phyloP scores from a whole-genome alignment of 2,797 vertebrate species.

The Sebastes glaucus region DNA sequence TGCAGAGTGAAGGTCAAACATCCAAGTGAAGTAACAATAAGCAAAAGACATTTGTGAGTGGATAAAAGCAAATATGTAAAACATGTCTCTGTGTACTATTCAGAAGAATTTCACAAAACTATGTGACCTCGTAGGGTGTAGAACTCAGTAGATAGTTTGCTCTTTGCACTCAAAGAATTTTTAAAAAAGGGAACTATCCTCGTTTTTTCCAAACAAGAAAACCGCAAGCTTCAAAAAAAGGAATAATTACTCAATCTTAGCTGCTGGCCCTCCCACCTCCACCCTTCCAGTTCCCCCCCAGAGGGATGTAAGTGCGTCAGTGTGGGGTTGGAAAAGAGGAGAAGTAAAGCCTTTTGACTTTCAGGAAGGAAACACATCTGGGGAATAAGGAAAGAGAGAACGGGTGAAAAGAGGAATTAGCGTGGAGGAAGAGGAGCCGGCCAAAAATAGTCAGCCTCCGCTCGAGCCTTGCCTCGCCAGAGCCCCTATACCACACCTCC shows the following conservation, averaged over 20 bases:
- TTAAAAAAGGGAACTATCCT: conserved; percentile 54
- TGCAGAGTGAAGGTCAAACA: conserved; percentile 3
- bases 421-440: conserved; percentile 71
- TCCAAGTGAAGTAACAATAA: neutral
- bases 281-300: conserved; percentile 65
- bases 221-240: conserved; percentile 76
- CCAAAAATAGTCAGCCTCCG: conserved; percentile 77
- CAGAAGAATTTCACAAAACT: neutral
- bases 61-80: neutral
- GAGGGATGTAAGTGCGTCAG: conserved; percentile 75
- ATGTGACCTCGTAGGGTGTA: neutral
- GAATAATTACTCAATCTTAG: conserved; percentile 79
- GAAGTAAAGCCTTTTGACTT: conserved; percentile 81
- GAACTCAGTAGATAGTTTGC: neutral
- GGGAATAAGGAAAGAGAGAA: conserved; percentile 81
- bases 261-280: conserved; percentile 64
- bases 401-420: conserved; percentile 81
- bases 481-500: conserved; percentile 50
- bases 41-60: neutral
- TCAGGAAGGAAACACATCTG: conserved; percentile 84
- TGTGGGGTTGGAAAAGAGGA: conserved; percentile 74
- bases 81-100: neutral
- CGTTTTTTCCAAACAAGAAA: conserved; percentile 67
- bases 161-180: conserved; percentile 25
- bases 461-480: conserved; percentile 45